Evolutionary conservation across 1,140 invertebrate species (phyloP).

Genomic region (Brevipalpus yothersi): DNA sequence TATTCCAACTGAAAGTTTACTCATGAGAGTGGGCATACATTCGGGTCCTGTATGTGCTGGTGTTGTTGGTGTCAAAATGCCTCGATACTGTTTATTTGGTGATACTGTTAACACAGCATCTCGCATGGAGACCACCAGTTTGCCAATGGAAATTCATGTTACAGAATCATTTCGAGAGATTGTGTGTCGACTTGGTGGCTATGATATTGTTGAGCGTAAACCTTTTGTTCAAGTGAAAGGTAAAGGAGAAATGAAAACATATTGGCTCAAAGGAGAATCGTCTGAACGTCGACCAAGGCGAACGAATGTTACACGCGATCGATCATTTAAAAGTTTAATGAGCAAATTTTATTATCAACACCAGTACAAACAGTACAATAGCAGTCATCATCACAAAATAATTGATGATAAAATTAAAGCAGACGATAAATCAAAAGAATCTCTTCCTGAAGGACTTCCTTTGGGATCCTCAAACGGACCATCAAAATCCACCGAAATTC

Average conservation of each 20-base stretch:
- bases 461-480: too few relatives aligned
- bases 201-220: constrained; percentile 40
- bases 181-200: constrained; percentile 53
- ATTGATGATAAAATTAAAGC: too few relatives aligned
- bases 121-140: constrained; percentile 70
- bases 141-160: constrained; percentile 52
- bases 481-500: too few relatives aligned
- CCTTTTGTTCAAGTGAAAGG: constrained; percentile 28
- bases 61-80: constrained; percentile 70
- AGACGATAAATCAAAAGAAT: too few relatives aligned
- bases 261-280: constrained; percentile 15
- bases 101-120: constrained; percentile 81
- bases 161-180: constrained; percentile 59
- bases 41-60: constrained; percentile 33
- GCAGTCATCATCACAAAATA: neutral
- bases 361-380: neutral
- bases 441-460: too few relatives aligned
- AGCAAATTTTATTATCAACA: neutral
- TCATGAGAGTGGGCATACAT: constrained; percentile 80
- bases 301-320: neutral
- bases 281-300: neutral
- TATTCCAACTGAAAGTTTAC: constrained; percentile 63
- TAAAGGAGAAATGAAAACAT: constrained; percentile 21
- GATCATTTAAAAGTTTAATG: neutral
- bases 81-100: constrained; percentile 62